A percentile compares a stretch with the other conserved stretches of the same genome.
Conservation (phyloP, 2,888 invertebrate species). For the Eristalis arbustorum region DNA sequence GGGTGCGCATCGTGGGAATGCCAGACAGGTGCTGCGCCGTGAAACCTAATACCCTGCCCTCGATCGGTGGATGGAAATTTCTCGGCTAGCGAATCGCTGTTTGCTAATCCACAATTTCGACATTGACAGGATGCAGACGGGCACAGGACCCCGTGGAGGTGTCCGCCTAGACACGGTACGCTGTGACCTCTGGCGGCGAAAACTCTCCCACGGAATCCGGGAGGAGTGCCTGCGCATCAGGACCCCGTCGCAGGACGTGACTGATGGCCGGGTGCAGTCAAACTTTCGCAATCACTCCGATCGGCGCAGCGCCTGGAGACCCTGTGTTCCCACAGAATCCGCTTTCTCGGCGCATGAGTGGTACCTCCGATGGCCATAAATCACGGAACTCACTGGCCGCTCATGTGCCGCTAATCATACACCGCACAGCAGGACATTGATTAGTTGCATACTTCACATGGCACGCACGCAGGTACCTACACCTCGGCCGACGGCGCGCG, state of each 20-base stretch:
- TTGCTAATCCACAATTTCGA: conserved; percentile 65
- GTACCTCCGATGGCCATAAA: conserved; percentile 33
- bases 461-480: conserved; percentile 20
- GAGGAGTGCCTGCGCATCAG: not conserved
- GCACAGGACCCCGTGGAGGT: not conserved
- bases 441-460: conserved; percentile 51
- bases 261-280: not conserved
- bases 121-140: conserved; percentile 34
- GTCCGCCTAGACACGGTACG: not conserved
- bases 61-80: conserved; percentile 35
- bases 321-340: conserved; percentile 11
- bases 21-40: conserved; percentile 53
- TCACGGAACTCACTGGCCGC: conserved; percentile 38
- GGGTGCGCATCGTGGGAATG: conserved; percentile 64
- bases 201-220: conserved; percentile 26
- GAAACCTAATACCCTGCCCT: conserved; percentile 59
- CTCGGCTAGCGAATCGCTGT: conserved; percentile 35
- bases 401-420: conserved; percentile 57
- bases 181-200: not conserved
- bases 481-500: not conserved
- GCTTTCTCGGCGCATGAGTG: conserved; percentile 8
- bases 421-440: conserved; percentile 66
- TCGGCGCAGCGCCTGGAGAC: not conserved
- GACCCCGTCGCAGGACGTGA: conserved; percentile 17
- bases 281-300: not conserved